These are phyloP conservation scores for Bufo bufo DNA, from an alignment of 2,113 vertebrate genomes.

Conservation along the genomic window DNA sequence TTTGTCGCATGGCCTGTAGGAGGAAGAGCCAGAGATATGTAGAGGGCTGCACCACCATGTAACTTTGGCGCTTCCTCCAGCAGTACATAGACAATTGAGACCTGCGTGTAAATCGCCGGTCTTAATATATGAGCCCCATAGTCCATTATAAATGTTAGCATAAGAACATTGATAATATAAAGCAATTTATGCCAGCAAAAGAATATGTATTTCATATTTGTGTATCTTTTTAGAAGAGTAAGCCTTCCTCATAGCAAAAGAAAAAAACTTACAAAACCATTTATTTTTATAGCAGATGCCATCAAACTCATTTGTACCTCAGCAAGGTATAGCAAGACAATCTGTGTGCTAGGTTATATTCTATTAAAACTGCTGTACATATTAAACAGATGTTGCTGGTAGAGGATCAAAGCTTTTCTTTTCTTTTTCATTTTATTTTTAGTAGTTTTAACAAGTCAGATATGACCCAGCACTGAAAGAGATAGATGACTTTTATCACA, in stretches of 20 bases:
- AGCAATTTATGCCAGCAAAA: not conserved
- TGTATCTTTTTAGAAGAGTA: not conserved
- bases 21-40: too few relatives aligned
- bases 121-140: too few relatives aligned
- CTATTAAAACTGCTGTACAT: constrained; percentile 3
- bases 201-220: not conserved
- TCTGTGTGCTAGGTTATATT: constrained; percentile 27
- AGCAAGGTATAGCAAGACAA: not conserved
- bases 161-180: too few relatives aligned
- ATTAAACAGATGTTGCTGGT: constrained; percentile 31
- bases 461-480: constrained; percentile 31
- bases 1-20: too few relatives aligned
- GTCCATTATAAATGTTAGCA: too few relatives aligned
- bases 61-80: too few relatives aligned
- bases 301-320: not conserved
- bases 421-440: not conserved
- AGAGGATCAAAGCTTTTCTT: constrained; percentile 2
- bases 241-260: not conserved
- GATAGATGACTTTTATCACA: constrained; percentile 17
- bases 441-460: not conserved
- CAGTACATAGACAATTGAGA: too few relatives aligned
- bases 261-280: not conserved
- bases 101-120: too few relatives aligned
- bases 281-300: not conserved
- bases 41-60: too few relatives aligned